Base-by-base conservation (phyloP, 2,888 invertebrate genomes). In the Cryptocheilus praepositus region DNA sequence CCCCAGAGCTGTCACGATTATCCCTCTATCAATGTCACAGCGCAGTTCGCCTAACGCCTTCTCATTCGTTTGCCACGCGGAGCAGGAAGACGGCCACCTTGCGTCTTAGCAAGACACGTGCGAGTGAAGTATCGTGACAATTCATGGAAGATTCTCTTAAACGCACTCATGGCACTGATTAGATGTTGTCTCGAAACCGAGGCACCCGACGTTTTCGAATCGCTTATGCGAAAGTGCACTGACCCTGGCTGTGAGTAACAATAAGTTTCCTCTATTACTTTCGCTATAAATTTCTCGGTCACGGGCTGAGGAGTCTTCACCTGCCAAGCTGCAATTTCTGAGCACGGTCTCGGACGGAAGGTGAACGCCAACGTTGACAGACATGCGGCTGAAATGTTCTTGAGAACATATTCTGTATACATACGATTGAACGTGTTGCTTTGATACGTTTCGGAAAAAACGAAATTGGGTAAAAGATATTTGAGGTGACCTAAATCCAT, bases 131-230 rank as follows among this genome's bases (percentile, higher is more conserved):
- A 43, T 15, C 18, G 11, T n/a, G 15, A 15, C 36, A 13, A 52
- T n/a, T n/a, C 46, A 46, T 15, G 16, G 46, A 15, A 46, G 46
- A 46, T 16, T 4, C 46, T 3, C 15, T 4, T 11, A 3, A 4
- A 15, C 3, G n/a, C 5, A 4, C 16, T 46, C n/a, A 93, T 94
- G 94, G 92, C 93, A 79, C 91, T 93, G 73, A 92, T 95, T 73
- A 94, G 93, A 86, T 95, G 95, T 89, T 95, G 95, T 89, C 95
- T 95, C 87, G 95, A 95, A 85, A 91, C 93, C 61, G 95, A 95
- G 84, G 90, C 94, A 45, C 92, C 93, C 16, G 95, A 95, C 87
- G 92, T 95, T 85, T 89, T 95, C 73, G 95, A 95, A 81, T 92
- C 93, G 19, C 92, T 95, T 81, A 91, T 93, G 51, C 93, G 94